Evolutionary conservation across 2,888 invertebrate species (phyloP).

Genomic region (Chaitophorus viminalis): DNA sequence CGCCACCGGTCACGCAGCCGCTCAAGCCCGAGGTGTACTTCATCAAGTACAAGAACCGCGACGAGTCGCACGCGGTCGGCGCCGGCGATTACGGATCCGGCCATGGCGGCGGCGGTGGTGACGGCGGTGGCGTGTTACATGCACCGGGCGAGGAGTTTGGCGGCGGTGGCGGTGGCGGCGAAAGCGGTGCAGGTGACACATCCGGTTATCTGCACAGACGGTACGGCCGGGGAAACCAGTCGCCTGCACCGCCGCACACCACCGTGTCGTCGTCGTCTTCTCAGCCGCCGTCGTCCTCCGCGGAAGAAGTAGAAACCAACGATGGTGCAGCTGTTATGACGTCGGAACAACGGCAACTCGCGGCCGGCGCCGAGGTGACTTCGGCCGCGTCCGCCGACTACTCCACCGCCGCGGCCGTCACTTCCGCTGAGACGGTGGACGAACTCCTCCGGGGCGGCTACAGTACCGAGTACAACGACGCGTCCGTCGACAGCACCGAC

Average conservation of each 20-base stretch:
- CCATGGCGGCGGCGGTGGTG: background rate
- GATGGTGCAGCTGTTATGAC: background rate
- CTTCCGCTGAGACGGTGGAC: background rate
- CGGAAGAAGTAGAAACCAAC: background rate
- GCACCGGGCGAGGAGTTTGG: slow-evolving; percentile 37
- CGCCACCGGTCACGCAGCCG: slow-evolving; percentile 64
- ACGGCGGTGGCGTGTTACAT: background rate
- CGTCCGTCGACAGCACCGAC: slow-evolving; percentile 45
- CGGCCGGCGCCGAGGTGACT: background rate
- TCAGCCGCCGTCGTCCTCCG: background rate
- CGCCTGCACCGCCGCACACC: background rate
- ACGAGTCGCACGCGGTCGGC: background rate
- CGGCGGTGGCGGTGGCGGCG: background rate
- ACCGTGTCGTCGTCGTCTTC: background rate
- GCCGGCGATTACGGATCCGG: background rate
- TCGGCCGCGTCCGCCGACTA: background rate
- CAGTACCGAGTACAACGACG: slow-evolving; percentile 46
- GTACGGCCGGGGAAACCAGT: slow-evolving; percentile 42
- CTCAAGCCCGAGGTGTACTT: slow-evolving; percentile 65
- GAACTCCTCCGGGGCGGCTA: slow-evolving; percentile 6
- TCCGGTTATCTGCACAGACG: slow-evolving; percentile 50
- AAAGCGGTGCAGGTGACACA: background rate
- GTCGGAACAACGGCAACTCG: slow-evolving; percentile 14
- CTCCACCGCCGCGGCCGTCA: background rate
- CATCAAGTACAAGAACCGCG: slow-evolving; percentile 64